Base-by-base conservation (phyloP, 1,140 invertebrate species). In the Holcopasites calliopsidis region DNA sequence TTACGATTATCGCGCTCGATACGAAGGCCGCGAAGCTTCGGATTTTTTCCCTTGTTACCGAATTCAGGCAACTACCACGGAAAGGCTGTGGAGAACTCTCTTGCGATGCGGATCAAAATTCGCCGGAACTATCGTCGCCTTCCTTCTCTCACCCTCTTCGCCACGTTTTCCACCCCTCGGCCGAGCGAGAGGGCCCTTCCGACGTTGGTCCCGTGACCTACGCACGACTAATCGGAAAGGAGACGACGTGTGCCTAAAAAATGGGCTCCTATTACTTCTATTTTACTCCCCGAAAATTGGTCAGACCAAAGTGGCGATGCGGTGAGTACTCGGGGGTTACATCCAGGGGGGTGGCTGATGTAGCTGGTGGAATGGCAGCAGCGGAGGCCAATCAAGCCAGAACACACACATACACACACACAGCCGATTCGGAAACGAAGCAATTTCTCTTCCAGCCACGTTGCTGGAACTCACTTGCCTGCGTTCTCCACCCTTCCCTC, bases 371-470 rank as follows among this genome's bases (percentile, higher is more conserved):
- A 65, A 64, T 38, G 50, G 74, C 57, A 54, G 54, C 58, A 55
- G 70, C 16, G 70, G 49, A 49, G 77, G 83, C 84, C 85, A 87
- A 87, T 87, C 86, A 86, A 85, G 78, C 80, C 77, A 78, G 81
- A 83, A 83, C 81, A 83, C 70, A 87, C 81, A 87, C 81, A 81
- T 76, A 74, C 77, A 83, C 81, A 83, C 70, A 87, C 81, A 87
- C 81, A 81, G 77, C 76, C 77, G 76, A 86, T 86, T 86, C 82
- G 85, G 84, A 86, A 87, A 87, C 84, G 85, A 86, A 86, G 86
- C 84, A 85, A 85, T 87, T 87, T 86, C 86, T 87, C 84, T 86
- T 87, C 86, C 64, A 83, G 78, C 86, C 86, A 87, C 86, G 84
- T 84, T 85, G 84, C 66, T 76, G 69, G 75, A 74, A 83, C 71